Base-by-base conservation (phyloP, 2,888 invertebrate genomes). In the Hypena proboscidalis region DNA sequence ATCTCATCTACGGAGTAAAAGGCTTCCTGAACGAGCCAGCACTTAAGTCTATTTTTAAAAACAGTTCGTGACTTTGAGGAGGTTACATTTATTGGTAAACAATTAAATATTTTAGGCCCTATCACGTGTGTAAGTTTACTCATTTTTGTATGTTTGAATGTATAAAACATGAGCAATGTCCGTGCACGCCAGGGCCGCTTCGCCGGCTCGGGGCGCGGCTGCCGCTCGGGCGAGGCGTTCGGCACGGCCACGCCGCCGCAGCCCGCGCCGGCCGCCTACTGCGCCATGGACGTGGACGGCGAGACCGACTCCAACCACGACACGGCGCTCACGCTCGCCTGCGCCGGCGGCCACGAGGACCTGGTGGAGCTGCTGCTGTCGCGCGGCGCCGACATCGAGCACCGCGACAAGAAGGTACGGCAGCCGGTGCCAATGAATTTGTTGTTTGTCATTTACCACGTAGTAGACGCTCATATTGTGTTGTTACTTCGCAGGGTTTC, bases 221-320 rank as follows among this genome's bases (percentile, higher is more conserved):
- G 79, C 40, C 68, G 64, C 57, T 33, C 63, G 67, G 68, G 70
- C 77, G 55, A 72, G 66, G 52, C 70, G 49, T 56, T 40, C 65
- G 67, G 67, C 80, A 39, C 67, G 63, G 67, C 80, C 75, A 55
- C 87, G 75, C 85, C 92, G 35, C 84, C 80, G 46, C 81, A 79
- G 54, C 85, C 90, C 40, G 83, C 87, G 64, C 86, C 92, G 54
- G 88, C 90, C 51, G 92, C 94, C 60, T 94, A 94, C 79, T 94
- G 94, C 62, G 94, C 94, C 63, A 96, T 97, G 92, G 98, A 99
- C 83, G 96, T 99, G 57, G 98, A 99, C 90, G 97, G 98, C 4
- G 98, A 98, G 91, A 99, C 99, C 0, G 99, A 99, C 85, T 97
- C 97, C 70, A 99, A 99, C 92, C 98, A 98, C 87, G 99, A 99